Evolutionary conservation across 2,113 vertebrate genomes (phyloP), one percentile per base, ranked within the genome.

Genomic region (Coturnix japonica): DNA sequence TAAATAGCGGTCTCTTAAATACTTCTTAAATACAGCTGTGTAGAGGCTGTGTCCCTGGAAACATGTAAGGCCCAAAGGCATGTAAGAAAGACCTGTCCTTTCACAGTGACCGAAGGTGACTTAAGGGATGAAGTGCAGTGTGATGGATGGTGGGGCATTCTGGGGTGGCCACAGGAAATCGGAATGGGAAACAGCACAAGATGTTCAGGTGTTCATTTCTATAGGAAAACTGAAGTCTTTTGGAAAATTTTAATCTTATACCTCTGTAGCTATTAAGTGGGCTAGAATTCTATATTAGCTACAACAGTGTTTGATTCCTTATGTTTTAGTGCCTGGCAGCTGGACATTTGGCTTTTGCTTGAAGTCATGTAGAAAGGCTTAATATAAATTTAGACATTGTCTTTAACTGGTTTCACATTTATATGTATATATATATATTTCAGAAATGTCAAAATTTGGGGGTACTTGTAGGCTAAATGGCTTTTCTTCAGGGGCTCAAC

Each of bases 131-230:
- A 44, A 53, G 43, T 7, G 26, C 46, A 39, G 22, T 0, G 0
- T 0, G 0, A n/a, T 5, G 2, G 7, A 6, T 17, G 25, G 19
- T 13, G 78, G 14, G 16, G 9, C 44, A 8, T 6, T 28, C 49
- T 35, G 16, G 26, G 35, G 37, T 41, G 47, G 18, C 54, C 2
- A 0, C 28, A 56, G 28, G 54, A 79, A 44, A 31, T 28, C 13
- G 0, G 0, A 59, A 17, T 57, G 35, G 63, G 31, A 26, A 67
- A 35, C 2, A 1, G 18, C 37, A 69, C 17, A 28, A 65, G 47
- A 37, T 3, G 15, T 18, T 18, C 1, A 0, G 35, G 5, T 67
- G n/a, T 57, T 90, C 3, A 3, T 18, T 83, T 75, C 56, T 57
- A 31, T 28, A 61, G 18, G n/a, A 33, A 81, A 72, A 11, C 41